Percentiles rank a stretch among this genome's conserved stretches.
phyloP scores from a whole-genome alignment of 2,113 vertebrate species.

The Gopherus flavomarginatus region DNA sequence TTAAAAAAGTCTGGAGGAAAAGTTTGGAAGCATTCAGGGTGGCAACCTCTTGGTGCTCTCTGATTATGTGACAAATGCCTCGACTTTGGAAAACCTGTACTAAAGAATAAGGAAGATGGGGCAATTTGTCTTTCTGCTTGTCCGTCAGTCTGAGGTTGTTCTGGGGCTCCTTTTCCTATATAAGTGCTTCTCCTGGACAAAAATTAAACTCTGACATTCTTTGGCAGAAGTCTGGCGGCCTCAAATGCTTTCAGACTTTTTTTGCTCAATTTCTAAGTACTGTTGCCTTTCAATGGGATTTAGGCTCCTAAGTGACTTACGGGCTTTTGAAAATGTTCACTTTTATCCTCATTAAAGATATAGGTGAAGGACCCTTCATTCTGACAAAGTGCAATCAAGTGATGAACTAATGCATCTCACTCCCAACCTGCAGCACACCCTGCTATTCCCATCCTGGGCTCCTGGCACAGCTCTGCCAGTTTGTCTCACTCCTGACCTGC shows the following conservation, averaged over 20 bases:
- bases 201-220: accelerated
- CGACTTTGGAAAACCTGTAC: background rate
- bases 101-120: background rate
- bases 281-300: background rate
- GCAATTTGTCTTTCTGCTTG: background rate
- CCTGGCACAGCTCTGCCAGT: accelerated
- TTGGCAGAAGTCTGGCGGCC: background rate
- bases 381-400: background rate
- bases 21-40: background rate
- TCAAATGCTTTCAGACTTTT: background rate
- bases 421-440: background rate
- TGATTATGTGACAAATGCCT: background rate
- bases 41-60: background rate
- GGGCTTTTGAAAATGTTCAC: background rate
- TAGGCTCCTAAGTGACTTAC: background rate
- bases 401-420: background rate
- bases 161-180: background rate
- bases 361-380: background rate
- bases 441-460: background rate
- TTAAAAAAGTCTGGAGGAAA: background rate
- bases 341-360: background rate
- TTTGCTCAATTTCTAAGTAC: background rate
- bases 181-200: background rate
- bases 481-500: background rate
- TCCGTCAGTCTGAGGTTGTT: background rate